A percentile compares a stretch with the other conserved stretches of the same genome.
Evolutionary conservation across 2,888 invertebrate genomes (phyloP).

Genomic region (Leucoma salicis): DNA sequence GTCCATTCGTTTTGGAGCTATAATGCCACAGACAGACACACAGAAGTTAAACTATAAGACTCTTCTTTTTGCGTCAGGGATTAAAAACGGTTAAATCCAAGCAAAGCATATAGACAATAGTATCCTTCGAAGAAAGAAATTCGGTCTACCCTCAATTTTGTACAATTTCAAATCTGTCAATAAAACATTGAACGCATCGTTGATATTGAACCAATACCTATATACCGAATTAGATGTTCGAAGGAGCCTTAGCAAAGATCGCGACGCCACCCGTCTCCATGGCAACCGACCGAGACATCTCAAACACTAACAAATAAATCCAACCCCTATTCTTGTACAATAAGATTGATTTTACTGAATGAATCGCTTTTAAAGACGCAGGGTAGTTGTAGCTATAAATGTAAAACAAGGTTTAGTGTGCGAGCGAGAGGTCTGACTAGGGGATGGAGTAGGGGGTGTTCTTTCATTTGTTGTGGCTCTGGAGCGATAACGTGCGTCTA

Average conservation of each 20-base stretch:
- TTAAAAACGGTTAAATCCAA: too few species aligned
- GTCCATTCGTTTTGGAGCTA: too few species aligned
- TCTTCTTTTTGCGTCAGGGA: too few species aligned
- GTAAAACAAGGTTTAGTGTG: constrained; percentile 75
- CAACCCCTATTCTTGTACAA: constrained; percentile 25
- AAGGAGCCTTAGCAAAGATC: constrained; percentile 68
- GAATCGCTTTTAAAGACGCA: constrained; percentile 38
- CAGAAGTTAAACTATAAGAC: too few species aligned
- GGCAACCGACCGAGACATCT: constrained; percentile 44
- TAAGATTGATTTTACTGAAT: constrained; percentile 32
- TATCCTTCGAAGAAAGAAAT: too few species aligned
- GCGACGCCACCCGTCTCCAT: constrained; percentile 63
- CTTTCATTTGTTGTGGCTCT: constrained; percentile 69
- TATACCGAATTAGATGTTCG: constrained; percentile 53
- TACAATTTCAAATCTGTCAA: constrained; percentile 43
- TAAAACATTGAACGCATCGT: constrained; percentile 36
- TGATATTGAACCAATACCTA: constrained; percentile 33
- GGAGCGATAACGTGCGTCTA: constrained; percentile 72
- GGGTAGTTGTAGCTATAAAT: constrained; percentile 78
- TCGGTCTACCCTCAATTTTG: constrained; percentile 25
- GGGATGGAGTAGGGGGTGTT: constrained; percentile 48
- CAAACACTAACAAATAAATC: constrained; percentile 34
- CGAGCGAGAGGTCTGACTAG: constrained; percentile 40
- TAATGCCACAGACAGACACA: too few species aligned
- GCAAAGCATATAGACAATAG: too few species aligned